A percentile compares a stretch with the other conserved stretches of the same genome.
Evolutionary conservation across 1,140 invertebrate genomes (phyloP).

Genomic region (Oppia nitens): DNA sequence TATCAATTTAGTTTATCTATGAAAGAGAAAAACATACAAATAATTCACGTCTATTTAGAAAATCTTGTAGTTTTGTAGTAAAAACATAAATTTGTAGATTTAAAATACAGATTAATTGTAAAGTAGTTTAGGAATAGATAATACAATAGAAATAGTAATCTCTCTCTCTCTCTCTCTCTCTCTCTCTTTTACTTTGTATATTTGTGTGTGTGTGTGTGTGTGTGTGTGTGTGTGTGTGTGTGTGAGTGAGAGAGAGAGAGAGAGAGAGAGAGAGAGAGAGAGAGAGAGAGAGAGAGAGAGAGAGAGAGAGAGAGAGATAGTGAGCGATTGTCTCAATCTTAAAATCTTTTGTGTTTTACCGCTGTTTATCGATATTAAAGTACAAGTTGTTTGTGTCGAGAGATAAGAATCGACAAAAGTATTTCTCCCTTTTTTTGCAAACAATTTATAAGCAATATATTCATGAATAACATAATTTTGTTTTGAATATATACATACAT

Average conservation of each 20-base stretch:
- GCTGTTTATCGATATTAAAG: not conserved
- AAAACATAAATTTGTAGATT: not conserved
- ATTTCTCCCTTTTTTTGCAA: no score
- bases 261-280: no score
- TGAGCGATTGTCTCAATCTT: not conserved
- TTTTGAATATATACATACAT: no score
- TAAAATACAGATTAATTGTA: not conserved
- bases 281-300: no score
- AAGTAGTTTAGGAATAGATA: not conserved
- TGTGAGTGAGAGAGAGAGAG: no score
- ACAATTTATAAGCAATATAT: not conserved
- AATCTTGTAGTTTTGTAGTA: not conserved
- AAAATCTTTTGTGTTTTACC: not conserved
- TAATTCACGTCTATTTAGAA: no score
- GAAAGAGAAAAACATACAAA: not conserved
- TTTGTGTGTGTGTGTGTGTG: no score
- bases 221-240: no score
- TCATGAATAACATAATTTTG: not conserved
- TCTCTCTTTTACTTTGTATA: no score
- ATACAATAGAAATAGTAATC: no score
- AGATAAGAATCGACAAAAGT: not conserved
- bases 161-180: no score
- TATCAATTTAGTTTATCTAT: not conserved
- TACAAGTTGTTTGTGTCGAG: not conserved
- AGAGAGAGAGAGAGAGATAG: no score